Conservation (phyloP, 2,888 invertebrate species). For the Monoplex corrugatus region DNA sequence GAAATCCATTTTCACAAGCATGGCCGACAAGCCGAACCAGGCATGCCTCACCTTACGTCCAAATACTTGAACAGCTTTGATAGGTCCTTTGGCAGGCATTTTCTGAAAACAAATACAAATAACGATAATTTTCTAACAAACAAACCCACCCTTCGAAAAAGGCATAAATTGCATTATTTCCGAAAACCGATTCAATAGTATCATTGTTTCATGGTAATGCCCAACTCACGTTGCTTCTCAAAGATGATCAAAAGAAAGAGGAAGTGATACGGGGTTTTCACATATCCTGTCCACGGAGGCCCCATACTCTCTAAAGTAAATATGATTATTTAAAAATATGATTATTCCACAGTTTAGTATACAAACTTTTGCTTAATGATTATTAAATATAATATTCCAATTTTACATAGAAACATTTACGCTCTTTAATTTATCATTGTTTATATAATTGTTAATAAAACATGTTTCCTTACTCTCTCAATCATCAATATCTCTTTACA, state of each 20-base stretch:
- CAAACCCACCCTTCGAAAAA: not conserved
- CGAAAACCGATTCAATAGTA: not conserved
- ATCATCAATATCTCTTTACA: too few relatives aligned
- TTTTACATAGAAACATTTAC: not conserved
- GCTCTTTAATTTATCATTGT: too few relatives aligned
- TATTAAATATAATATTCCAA: not conserved
- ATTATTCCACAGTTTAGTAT: too few relatives aligned
- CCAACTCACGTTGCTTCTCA: constrained; percentile 32
- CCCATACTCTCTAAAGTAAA: constrained; percentile 16
- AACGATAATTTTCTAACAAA: not conserved
- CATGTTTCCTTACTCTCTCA: too few relatives aligned
- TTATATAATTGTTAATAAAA: too few relatives aligned
- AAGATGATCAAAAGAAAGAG: constrained; percentile 38
- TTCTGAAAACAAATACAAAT: constrained; percentile 24
- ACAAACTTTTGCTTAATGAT: not conserved
- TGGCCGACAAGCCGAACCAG: too few relatives aligned
- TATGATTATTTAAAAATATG: too few relatives aligned
- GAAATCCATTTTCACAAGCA: too few relatives aligned
- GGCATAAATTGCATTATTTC: not conserved
- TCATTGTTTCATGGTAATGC: not conserved
- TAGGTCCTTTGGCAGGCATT: constrained; percentile 82
- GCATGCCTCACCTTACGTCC: constrained; percentile 75
- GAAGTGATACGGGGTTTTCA: constrained; percentile 49
- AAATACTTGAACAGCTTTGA: constrained; percentile 86
- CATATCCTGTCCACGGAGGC: constrained; percentile 45